phyloP scores from a whole-genome alignment of 2,797 vertebrate genomes.

The Alfaro cultratus region DNA sequence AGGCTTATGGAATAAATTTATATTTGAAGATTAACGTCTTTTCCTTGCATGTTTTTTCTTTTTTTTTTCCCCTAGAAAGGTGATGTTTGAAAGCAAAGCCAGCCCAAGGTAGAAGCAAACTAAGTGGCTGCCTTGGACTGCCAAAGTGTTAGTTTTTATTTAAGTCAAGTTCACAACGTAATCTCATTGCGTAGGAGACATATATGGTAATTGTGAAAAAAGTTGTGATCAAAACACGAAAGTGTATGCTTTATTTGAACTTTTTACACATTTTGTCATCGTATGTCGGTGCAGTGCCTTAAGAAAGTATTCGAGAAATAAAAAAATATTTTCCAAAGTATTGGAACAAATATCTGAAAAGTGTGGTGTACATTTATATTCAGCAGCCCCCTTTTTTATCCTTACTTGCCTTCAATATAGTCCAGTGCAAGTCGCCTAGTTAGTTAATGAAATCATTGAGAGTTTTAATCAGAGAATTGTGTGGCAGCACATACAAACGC shows the following conservation, averaged over 20 bases:
- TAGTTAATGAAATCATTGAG: neutral
- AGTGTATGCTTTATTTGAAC: neutral
- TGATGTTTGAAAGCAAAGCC: neutral
- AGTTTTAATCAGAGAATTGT: neutral
- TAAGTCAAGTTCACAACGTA: neutral
- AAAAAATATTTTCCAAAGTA: neutral
- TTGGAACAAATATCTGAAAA: neutral
- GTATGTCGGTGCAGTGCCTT: neutral
- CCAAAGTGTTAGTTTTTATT: neutral
- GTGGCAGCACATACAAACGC: neutral
- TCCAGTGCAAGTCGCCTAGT: neutral
- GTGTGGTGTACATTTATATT: neutral
- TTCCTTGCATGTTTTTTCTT: conserved; percentile 27
- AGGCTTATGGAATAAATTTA: conserved; percentile 77
- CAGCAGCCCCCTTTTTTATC: neutral
- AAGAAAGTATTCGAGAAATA: neutral
- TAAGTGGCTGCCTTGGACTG: neutral
- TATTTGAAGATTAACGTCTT: conserved; percentile 68
- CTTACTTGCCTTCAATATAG: neutral
- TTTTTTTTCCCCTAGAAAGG: neutral
- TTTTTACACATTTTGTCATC: neutral
- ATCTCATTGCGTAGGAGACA: neutral
- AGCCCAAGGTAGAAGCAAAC: neutral
- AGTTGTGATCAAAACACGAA: neutral
- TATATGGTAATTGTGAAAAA: neutral